Conservation (phyloP, 1,140 invertebrate species). For the Gyrodactylus salaris region DNA sequence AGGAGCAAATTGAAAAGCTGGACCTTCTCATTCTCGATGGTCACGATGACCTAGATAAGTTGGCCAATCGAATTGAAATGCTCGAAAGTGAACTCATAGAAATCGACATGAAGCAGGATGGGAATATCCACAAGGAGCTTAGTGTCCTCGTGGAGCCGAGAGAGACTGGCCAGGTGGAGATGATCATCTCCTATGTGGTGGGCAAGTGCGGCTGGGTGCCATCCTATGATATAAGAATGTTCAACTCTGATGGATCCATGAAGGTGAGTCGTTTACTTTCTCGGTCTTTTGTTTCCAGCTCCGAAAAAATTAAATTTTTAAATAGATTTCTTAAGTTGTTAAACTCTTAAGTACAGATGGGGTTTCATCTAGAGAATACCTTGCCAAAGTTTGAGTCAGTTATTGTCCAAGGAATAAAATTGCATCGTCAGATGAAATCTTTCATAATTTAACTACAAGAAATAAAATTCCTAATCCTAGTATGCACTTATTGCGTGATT, state of each 20-base stretch:
- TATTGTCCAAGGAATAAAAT: too few relatives aligned
- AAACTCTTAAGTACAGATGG: too few relatives aligned
- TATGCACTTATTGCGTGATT: too few relatives aligned
- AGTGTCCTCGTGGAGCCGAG: conserved; percentile 13
- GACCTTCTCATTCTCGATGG: background rate
- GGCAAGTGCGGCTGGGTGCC: conserved; percentile 15
- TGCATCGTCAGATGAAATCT: too few relatives aligned
- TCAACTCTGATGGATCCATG: conserved; percentile 13
- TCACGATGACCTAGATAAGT: background rate
- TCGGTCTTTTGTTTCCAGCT: background rate
- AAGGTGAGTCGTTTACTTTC: too few relatives aligned
- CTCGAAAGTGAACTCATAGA: background rate
- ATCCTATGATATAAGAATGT: conserved; percentile 18
- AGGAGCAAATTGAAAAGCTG: background rate
- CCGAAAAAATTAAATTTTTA: conserved; percentile 7
- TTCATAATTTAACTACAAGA: too few relatives aligned
- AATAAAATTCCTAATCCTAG: too few relatives aligned
- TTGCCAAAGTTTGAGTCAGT: too few relatives aligned
- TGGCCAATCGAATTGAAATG: background rate
- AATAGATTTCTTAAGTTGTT: too few relatives aligned
- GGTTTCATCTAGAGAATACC: too few relatives aligned
- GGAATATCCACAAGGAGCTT: conserved; percentile 11
- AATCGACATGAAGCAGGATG: background rate
- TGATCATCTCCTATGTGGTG: conserved; percentile 18
- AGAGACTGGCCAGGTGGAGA: conserved; percentile 11